phyloP scores from a whole-genome alignment of 35 echinoderm and acorn worm genomes.

The Ophiothrix spiculata region DNA sequence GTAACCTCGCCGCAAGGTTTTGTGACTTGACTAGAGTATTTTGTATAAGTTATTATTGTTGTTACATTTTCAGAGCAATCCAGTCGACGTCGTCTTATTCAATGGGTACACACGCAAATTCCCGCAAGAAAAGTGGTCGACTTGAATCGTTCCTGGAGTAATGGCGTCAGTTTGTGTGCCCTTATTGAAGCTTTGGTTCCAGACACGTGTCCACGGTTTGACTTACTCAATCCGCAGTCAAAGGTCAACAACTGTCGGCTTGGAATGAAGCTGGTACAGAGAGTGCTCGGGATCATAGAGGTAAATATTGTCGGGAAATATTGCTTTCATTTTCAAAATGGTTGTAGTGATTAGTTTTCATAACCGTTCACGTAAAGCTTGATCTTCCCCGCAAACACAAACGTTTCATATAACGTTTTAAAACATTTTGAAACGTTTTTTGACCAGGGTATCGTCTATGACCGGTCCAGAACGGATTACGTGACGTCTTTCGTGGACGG shows the following conservation, averaged over 20 bases:
- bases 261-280: constrained; percentile 52
- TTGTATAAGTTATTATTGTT: neutral
- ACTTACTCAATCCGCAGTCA: constrained; percentile 54
- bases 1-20: neutral
- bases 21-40: neutral
- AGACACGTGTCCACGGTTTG: constrained; percentile 57
- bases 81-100: constrained; percentile 14
- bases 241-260: constrained; percentile 68
- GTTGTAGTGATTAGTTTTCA: neutral
- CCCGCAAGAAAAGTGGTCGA: constrained; percentile 16
- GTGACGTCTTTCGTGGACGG: too few relatives aligned
- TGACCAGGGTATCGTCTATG: too few relatives aligned
- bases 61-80: constrained; percentile 5
- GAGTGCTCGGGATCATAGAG: constrained; percentile 60
- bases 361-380: neutral
- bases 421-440: neutral
- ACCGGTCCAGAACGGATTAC: too few relatives aligned
- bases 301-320: constrained; percentile 11
- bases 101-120: neutral
- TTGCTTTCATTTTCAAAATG: too few relatives aligned
- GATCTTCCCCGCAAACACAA: too few relatives aligned
- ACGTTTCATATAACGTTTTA: neutral
- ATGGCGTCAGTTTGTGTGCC: constrained; percentile 57
- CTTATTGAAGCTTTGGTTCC: constrained; percentile 57
- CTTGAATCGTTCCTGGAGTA: constrained; percentile 34